Conservation (phyloP, 2,113 vertebrate genomes). For the Columba janthina region DNA sequence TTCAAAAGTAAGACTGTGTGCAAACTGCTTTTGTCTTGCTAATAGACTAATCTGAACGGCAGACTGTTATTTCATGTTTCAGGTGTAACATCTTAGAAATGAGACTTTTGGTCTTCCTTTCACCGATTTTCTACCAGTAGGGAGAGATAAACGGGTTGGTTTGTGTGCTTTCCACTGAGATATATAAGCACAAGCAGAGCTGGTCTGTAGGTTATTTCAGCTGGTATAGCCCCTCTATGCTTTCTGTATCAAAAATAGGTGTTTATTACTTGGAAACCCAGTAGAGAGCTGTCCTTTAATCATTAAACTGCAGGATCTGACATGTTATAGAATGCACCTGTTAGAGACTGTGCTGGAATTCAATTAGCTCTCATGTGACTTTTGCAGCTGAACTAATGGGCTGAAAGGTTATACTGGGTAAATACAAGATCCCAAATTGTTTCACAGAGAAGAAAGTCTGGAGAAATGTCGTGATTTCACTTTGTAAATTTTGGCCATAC, state of each 20-base stretch:
- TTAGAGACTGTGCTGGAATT: slow-evolving; percentile 56
- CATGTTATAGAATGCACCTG: slow-evolving; percentile 67
- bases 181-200: not conserved
- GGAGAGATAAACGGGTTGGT: not conserved
- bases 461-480: slow-evolving; percentile 46
- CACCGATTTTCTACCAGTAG: not conserved
- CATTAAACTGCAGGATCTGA: slow-evolving; percentile 47
- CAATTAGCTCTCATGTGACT: slow-evolving; percentile 52
- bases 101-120: not conserved
- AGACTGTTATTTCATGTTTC: not conserved
- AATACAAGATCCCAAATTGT: slow-evolving; percentile 30
- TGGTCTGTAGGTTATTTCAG: slow-evolving; percentile 30
- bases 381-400: slow-evolving; percentile 62
- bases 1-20: slow-evolving; percentile 9
- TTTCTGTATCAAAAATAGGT: slow-evolving; percentile 28
- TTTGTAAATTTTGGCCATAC: slow-evolving; percentile 6
- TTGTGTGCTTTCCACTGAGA: not conserved
- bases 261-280: slow-evolving; percentile 61
- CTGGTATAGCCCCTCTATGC: not conserved
- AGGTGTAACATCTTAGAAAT: not conserved
- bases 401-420: slow-evolving; percentile 63
- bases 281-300: slow-evolving; percentile 51
- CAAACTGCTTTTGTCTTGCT: slow-evolving; percentile 18
- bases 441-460: not conserved
- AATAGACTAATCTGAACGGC: not conserved